Conservation (phyloP, 37 sponge, comb jelly and placozoan genomes). For the Aphrocallistes beatrix region DNA sequence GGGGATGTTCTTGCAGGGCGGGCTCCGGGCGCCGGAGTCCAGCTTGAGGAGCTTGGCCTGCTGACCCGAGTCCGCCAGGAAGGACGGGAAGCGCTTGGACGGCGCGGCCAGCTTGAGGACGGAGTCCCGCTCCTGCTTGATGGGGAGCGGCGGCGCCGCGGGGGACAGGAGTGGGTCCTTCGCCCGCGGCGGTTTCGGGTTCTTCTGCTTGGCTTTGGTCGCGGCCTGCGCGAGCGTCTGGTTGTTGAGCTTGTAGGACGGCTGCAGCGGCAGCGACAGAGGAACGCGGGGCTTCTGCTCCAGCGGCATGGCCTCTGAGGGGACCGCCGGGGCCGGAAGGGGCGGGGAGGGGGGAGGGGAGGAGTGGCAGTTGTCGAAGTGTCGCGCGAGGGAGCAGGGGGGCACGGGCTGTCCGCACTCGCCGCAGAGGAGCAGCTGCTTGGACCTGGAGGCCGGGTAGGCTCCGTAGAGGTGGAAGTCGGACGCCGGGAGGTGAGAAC, state of each 20-base stretch:
- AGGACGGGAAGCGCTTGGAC: neutral
- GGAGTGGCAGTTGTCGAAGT: neutral
- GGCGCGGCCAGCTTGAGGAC: neutral
- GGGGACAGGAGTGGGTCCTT: neutral
- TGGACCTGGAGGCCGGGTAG: neutral
- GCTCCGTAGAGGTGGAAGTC: conserved; percentile 10
- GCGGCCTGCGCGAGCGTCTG: neutral
- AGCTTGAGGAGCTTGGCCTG: neutral
- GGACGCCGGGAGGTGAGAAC: neutral
- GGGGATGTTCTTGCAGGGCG: neutral
- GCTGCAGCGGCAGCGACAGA: neutral
- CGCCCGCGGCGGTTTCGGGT: neutral
- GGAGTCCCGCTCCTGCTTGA: neutral
- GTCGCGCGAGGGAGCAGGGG: neutral
- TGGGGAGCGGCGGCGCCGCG: neutral
- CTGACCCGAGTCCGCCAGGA: neutral
- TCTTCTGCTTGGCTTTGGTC: neutral
- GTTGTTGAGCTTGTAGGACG: neutral
- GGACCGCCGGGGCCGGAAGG: neutral
- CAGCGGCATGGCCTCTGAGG: neutral
- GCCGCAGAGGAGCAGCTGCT: neutral
- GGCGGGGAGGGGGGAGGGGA: neutral
- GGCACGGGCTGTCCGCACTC: conserved; percentile 3
- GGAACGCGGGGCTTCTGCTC: neutral
- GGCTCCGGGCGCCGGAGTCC: too few relatives aligned